Evolutionary conservation across 2,888 invertebrate genomes (phyloP), one percentile per base, ranked within the genome.

Genomic region (Melipona bicolor): DNA sequence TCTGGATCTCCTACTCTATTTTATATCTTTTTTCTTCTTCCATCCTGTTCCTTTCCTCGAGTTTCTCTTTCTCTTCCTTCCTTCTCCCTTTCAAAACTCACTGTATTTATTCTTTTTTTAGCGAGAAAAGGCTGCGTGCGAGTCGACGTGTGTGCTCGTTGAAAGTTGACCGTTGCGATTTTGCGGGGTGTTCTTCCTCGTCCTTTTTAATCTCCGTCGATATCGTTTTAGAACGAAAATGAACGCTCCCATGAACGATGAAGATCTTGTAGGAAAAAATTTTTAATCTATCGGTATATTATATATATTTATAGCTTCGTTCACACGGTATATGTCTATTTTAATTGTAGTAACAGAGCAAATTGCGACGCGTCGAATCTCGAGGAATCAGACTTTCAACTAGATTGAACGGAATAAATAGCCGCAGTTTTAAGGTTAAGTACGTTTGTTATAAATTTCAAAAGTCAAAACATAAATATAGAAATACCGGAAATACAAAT

Each of bases 81-180:
- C 6, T 75, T 65, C 64, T 32, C 65, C 62, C 59, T 71, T 73
- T 59, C 72, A 68, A 74, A 62, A 68, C 65, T 75, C 75, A 77
- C 36, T 68, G 64, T 87, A 87, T 85, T 87, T 86, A 88, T 86
- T 82, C 74, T 86, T 86, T 86, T 83, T 81, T 65, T 83, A 86
- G 67, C 52, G 52, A 49, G 49, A 84, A 70, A 43, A 73, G 67
- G 61, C 50, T 81, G 72, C 78, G 79, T 75, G 61, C 32, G 61
- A 80, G 71, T 81, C 61, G 79, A 76, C 11, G 75, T 71, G 74
- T n/a, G n/a, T 73, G 79, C 69, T 76, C 68, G 71, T 75, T 61
- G 72, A 59, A 72, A 17, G 56, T 80, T 79, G 74, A 74, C 67
- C n/a, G 24, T 61, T 80, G 52, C 19, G 73, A 79, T 52, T 27